phyloP scores from a whole-genome alignment of 2,888 invertebrate species.

The Ferdinandea cuprea region DNA sequence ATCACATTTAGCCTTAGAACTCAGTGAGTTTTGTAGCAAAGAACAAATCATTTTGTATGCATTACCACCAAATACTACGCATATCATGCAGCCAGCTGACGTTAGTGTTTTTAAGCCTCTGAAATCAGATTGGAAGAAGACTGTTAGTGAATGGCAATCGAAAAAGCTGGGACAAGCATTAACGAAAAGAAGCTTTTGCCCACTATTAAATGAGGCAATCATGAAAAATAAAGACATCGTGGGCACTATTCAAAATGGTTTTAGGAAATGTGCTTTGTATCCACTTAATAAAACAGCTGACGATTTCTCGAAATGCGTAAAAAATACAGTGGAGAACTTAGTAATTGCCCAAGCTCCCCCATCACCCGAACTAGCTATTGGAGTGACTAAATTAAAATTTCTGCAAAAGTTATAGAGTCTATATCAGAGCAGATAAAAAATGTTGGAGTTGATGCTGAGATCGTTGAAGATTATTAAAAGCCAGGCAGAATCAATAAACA shows the following conservation, averaged over 20 bases:
- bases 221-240: conserved; percentile 18
- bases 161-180: conserved; percentile 21
- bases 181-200: conserved; percentile 41
- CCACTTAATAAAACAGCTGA: conserved; percentile 8
- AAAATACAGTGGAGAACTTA: conserved; percentile 15
- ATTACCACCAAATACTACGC: conserved; percentile 41
- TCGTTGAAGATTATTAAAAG: conserved; percentile 16
- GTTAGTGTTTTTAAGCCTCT: conserved; percentile 45
- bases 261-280: conserved; percentile 28
- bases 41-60: conserved; percentile 34
- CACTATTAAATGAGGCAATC: conserved; percentile 23
- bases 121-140: conserved; percentile 39
- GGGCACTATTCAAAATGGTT: conserved; percentile 31
- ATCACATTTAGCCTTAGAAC: conserved; percentile 39
- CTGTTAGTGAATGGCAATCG: conserved; percentile 42
- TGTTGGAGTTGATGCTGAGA: conserved; percentile 15
- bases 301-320: conserved; percentile 22
- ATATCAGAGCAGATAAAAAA: conserved; percentile 11
- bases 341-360: conserved; percentile 13
- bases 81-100: conserved; percentile 51
- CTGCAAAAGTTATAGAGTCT: conserved; percentile 6
- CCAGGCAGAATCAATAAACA: too few relatives aligned
- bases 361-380: neutral
- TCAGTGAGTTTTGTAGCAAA: conserved; percentile 40
- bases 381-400: neutral